Percentiles rank a stretch among this genome's conserved stretches.
Evolutionary conservation across 2,113 vertebrate genomes (phyloP).

Genomic region (Prolemur simus): DNA sequence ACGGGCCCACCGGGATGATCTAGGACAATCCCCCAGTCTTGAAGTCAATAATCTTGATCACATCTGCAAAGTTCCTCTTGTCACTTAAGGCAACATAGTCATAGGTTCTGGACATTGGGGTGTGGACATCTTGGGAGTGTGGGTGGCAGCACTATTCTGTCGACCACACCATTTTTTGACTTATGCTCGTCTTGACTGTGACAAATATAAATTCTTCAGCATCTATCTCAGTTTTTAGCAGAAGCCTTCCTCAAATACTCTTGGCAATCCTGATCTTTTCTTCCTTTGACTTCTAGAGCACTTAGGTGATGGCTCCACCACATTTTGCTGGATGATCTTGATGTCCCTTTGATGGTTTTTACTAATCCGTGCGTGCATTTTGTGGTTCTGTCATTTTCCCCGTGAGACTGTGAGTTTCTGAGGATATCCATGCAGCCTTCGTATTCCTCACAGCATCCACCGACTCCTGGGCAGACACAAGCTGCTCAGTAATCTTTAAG

Average conservation of each 20-base stretch:
- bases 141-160: background rate
- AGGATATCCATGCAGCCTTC: background rate
- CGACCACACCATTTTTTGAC: background rate
- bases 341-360: background rate
- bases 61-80: background rate
- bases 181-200: background rate
- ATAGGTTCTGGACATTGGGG: background rate
- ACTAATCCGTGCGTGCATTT: background rate
- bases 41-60: background rate
- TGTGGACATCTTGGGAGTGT: background rate
- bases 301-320: background rate
- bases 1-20: background rate
- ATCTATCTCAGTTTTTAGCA: background rate
- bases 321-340: background rate
- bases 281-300: background rate
- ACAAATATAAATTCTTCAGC: background rate
- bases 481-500: background rate
- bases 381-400: background rate
- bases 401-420: background rate
- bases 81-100: background rate
- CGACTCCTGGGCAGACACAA: background rate
- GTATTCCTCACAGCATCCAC: background rate
- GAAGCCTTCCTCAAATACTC: background rate
- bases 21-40: background rate
- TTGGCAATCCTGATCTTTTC: background rate